A percentile compares a stretch with the other conserved stretches of the same genome.
Evolutionary conservation across 2,113 vertebrate genomes (phyloP).

Genomic region (Saguinus midas): DNA sequence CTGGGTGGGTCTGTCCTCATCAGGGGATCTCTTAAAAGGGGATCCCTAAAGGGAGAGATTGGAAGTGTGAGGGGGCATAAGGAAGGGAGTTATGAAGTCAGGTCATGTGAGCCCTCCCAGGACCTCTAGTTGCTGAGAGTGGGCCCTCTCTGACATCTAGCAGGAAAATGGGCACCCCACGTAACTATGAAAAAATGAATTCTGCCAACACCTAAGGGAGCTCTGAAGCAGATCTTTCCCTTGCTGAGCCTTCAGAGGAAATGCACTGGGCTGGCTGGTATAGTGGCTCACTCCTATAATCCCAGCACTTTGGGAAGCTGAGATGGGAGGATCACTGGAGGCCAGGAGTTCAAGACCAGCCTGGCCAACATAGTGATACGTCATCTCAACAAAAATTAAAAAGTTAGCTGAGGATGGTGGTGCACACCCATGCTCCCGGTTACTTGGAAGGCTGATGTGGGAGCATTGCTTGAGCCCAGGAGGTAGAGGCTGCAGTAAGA

Average conservation of each 20-base stretch:
- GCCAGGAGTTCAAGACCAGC: too few relatives aligned
- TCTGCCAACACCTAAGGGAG: background rate
- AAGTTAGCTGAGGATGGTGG: too few relatives aligned
- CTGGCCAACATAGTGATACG: too few relatives aligned
- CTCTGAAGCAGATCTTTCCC: background rate
- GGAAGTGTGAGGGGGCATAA: background rate
- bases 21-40: background rate
- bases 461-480: too few relatives aligned
- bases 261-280: fast-evolving
- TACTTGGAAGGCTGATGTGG: too few relatives aligned
- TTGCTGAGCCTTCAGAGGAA: background rate
- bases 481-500: too few relatives aligned
- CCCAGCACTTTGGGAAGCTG: too few relatives aligned
- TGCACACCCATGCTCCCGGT: too few relatives aligned
- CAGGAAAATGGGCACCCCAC: background rate
- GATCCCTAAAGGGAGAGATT: background rate
- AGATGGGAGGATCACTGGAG: too few relatives aligned
- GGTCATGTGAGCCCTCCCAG: background rate
- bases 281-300: too few relatives aligned
- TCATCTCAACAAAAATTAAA: too few relatives aligned
- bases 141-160: background rate
- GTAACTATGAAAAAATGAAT: background rate
- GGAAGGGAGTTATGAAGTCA: background rate
- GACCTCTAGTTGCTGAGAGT: background rate
- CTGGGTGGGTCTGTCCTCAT: background rate